These are phyloP conservation scores for Aramus guarauna DNA, from an alignment of 2,113 vertebrate species.

Conservation along the genomic window DNA sequence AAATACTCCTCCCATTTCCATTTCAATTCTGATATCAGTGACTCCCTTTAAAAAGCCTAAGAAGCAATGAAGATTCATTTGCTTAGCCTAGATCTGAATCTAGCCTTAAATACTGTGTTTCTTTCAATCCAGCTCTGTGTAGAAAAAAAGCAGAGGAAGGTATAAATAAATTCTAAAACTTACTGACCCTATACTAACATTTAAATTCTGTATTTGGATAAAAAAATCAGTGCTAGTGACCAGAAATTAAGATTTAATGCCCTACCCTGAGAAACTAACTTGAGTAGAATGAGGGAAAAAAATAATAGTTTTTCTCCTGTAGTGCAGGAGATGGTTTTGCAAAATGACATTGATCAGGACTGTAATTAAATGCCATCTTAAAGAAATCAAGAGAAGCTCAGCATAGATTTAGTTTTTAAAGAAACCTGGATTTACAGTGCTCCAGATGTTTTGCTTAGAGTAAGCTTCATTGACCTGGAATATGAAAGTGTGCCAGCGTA, in stretches of 20 bases:
- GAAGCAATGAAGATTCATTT: background rate
- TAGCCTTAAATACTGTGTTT: background rate
- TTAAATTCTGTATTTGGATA: background rate
- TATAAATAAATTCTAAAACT: background rate
- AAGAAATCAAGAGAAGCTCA: constrained; percentile 27
- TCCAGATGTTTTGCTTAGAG: constrained; percentile 66
- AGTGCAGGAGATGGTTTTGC: background rate
- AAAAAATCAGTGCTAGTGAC: background rate
- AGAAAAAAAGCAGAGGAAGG: background rate
- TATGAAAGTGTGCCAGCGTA: background rate
- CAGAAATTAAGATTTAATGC: background rate
- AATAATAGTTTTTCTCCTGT: background rate
- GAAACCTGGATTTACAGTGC: constrained; percentile 34
- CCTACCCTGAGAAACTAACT: background rate
- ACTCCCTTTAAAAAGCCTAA: background rate
- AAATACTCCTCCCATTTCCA: background rate
- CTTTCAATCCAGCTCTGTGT: background rate
- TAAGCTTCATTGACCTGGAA: constrained; percentile 62
- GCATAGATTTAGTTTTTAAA: constrained; percentile 36
- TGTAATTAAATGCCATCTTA: constrained; percentile 36
- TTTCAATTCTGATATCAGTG: background rate
- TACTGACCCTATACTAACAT: background rate
- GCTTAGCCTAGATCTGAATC: background rate
- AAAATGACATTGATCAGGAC: background rate
- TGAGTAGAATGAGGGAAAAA: background rate